Base-by-base conservation (phyloP, 2,113 vertebrate genomes). In the Ptychochromis oligacanthus region DNA sequence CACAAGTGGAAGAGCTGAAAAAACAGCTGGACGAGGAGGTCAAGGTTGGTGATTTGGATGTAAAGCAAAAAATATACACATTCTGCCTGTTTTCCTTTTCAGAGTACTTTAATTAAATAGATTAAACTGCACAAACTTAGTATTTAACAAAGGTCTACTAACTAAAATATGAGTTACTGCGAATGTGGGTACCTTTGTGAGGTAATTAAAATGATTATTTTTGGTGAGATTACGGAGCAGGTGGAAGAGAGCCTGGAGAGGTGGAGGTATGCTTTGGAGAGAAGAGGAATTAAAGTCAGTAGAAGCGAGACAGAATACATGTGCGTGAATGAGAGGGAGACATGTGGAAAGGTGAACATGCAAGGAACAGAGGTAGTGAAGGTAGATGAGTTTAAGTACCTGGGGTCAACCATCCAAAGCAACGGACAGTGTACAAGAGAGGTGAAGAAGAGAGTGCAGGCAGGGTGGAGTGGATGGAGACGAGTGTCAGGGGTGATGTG, bases 1-100 rank as follows among this genome's bases (percentile, higher is more conserved):
- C 90, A 22, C 95, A 97, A 24, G 76, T 82, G 20, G 96, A 97
- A 40, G 96, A 96, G 1, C 88, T 96, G 77, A 96, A 94, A 90
- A 97, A 95, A 79, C 94, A 95, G 7, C 86, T 95, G 80, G 96
- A 97, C 3, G 96, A 97, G 85, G 96, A 97, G 87, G 83, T 94
- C 67, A 97, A 96, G 95, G 96, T 97, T 20, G 36, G 88, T 82
- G 75, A 72, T 36, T 59, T 17, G 22, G 11, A 14, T 6, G 1
- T 14, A 17, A 24, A 38, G 17, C 10, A 8, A 11, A 36, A 60
- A 20, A 34, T 28, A 24, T 22, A n/a, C 2, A 28, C 24, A 46
- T 46, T 46, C 49, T 49, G 22, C 24, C 38, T 28, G 4, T 34
- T 61, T 64, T 61, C 46, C 61, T 40, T 20, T 40, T 64, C 22